Evolutionary conservation across 2,797 vertebrate species (phyloP).

Genomic region (Peromyscus attwateri): DNA sequence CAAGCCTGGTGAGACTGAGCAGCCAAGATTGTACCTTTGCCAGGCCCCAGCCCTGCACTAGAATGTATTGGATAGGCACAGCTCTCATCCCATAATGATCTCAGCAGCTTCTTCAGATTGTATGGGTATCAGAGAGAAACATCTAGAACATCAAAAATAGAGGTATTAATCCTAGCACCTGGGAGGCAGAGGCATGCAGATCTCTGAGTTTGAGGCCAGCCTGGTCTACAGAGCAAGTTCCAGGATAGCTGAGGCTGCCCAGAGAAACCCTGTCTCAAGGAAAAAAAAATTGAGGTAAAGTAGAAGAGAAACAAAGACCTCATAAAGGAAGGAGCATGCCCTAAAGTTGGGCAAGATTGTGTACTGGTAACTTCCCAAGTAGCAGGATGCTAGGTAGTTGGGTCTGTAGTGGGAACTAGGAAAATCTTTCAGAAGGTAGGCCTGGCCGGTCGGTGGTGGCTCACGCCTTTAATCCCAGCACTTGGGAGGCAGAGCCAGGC

Average conservation of each 20-base stretch:
- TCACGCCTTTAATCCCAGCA: too few species aligned
- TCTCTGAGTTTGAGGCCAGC: not conserved
- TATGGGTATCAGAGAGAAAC: not conserved
- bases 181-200: not conserved
- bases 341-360: not conserved
- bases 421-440: not conserved
- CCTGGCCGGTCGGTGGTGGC: too few species aligned
- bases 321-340: not conserved
- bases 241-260: not conserved
- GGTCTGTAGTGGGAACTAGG: not conserved
- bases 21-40: not conserved
- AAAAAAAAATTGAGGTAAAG: not conserved
- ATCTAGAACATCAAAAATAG: not conserved
- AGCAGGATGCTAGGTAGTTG: not conserved
- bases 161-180: not conserved
- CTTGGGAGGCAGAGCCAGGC: too few species aligned
- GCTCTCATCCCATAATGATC: not conserved
- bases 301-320: not conserved
- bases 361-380: not conserved
- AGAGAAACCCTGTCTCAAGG: not conserved
- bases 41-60: not conserved
- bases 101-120: constrained; percentile 28
- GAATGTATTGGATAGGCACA: not conserved
- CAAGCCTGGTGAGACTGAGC: not conserved
- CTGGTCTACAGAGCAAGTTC: not conserved